These are phyloP conservation scores for Andricus curvator DNA, from an alignment of 2,888 invertebrate species.

Conservation along the genomic window DNA sequence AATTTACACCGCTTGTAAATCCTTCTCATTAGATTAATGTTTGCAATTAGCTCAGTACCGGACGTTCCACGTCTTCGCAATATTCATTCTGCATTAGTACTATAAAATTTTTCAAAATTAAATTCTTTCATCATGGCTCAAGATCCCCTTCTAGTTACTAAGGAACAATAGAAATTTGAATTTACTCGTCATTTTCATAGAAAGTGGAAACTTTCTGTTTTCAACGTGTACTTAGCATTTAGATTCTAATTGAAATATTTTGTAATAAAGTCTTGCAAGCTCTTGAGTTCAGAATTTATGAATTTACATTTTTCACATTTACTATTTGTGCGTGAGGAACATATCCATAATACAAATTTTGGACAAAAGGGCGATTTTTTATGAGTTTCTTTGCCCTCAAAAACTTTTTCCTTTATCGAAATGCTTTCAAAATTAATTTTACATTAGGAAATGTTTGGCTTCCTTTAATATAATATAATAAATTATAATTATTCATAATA, in stretches of 20 bases:
- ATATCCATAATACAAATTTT: too few relatives aligned
- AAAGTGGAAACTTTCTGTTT: neutral
- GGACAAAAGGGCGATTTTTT: too few relatives aligned
- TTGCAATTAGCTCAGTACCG: conserved; percentile 67
- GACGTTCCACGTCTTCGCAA: conserved; percentile 45
- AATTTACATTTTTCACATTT: too few relatives aligned
- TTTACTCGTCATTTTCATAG: neutral
- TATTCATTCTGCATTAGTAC: conserved; percentile 19
- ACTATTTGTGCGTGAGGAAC: too few relatives aligned
- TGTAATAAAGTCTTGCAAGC: too few relatives aligned
- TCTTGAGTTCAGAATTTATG: too few relatives aligned
- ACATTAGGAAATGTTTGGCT: too few relatives aligned
- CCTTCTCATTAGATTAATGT: conserved; percentile 73
- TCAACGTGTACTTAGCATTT: neutral
- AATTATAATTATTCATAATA: too few relatives aligned
- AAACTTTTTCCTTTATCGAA: too few relatives aligned
- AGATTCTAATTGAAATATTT: neutral
- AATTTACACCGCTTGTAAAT: conserved; percentile 72
- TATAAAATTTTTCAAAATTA: conserved; percentile 33
- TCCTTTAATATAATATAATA: too few relatives aligned
- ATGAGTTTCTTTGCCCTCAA: too few relatives aligned
- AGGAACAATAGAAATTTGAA: neutral
- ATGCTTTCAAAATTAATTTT: too few relatives aligned
- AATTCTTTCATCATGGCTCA: conserved; percentile 2
- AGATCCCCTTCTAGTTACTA: neutral